Percentiles rank a stretch among this genome's conserved stretches.
Conservation (phyloP, 2,888 invertebrate genomes). For the Axea sp. region DNA sequence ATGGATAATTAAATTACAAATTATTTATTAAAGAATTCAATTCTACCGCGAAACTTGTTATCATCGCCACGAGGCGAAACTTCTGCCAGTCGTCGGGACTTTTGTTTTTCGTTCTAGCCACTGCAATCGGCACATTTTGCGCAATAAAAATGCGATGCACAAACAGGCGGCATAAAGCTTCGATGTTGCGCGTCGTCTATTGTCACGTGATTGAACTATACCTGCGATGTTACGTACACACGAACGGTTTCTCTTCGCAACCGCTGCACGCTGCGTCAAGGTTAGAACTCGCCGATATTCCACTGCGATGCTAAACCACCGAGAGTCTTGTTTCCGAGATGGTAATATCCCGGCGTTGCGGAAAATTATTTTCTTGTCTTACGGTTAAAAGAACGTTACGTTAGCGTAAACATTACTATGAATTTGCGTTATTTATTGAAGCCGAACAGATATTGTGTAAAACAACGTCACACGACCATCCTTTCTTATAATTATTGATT, state of each 20-base stretch:
- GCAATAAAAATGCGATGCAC: constrained; percentile 36
- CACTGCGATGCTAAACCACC: constrained; percentile 44
- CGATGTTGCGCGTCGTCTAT: constrained; percentile 44
- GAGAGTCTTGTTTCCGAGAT: constrained; percentile 43
- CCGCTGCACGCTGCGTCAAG: constrained; percentile 35
- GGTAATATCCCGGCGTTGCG: too few species aligned
- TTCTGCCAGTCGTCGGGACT: too few species aligned
- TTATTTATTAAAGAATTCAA: neutral
- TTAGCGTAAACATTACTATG: constrained; percentile 7
- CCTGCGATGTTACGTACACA: constrained; percentile 32
- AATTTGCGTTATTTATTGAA: constrained; percentile 24
- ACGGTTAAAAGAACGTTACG: too few species aligned
- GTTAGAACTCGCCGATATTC: constrained; percentile 38
- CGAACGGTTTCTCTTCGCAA: constrained; percentile 23
- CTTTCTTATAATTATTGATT: constrained; percentile 12
- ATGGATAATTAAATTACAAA: neutral
- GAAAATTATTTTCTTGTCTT: too few species aligned
- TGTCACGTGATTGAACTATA: constrained; percentile 54
- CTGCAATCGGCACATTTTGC: constrained; percentile 15
- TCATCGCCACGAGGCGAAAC: neutral
- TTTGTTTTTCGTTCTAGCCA: too few species aligned
- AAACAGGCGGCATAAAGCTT: constrained; percentile 39
- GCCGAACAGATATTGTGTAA: constrained; percentile 1
- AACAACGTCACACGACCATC: neutral
- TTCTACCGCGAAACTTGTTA: neutral